These are phyloP conservation scores for Toxostoma redivivum DNA, from an alignment of 2,113 vertebrate species.

Conservation along the genomic window DNA sequence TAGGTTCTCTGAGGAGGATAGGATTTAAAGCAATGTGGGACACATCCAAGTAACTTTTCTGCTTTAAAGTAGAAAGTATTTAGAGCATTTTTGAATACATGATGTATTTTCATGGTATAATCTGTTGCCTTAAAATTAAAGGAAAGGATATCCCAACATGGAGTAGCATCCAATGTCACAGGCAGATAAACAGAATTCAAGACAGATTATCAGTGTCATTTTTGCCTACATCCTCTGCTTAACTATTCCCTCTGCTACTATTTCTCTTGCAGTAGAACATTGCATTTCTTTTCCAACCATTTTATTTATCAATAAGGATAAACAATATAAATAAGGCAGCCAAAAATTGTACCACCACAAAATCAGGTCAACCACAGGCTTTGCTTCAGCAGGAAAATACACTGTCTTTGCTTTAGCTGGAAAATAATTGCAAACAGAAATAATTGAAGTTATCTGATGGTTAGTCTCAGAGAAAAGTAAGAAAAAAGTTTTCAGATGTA, in stretches of 20 bases:
- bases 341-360: not conserved
- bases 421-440: not conserved
- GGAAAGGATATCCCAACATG: too few species aligned
- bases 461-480: not conserved
- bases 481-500: not conserved
- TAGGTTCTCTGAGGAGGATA: too few species aligned
- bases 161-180: not conserved
- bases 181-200: not conserved
- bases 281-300: not conserved
- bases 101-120: not conserved
- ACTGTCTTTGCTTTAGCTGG: not conserved
- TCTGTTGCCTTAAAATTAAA: not conserved
- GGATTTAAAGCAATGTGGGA: not conserved
- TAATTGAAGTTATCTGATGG: not conserved
- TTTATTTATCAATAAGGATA: not conserved
- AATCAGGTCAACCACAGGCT: not conserved
- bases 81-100: not conserved
- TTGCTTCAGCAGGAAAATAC: not conserved
- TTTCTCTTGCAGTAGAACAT: not conserved
- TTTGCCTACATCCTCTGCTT: not conserved
- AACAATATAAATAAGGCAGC: not conserved
- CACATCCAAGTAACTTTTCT: not conserved
- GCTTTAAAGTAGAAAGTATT: not conserved
- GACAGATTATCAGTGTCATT: not conserved
- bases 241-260: not conserved